phyloP scores from a whole-genome alignment of 1,140 invertebrate genomes.

The Coptotermes formosanus region DNA sequence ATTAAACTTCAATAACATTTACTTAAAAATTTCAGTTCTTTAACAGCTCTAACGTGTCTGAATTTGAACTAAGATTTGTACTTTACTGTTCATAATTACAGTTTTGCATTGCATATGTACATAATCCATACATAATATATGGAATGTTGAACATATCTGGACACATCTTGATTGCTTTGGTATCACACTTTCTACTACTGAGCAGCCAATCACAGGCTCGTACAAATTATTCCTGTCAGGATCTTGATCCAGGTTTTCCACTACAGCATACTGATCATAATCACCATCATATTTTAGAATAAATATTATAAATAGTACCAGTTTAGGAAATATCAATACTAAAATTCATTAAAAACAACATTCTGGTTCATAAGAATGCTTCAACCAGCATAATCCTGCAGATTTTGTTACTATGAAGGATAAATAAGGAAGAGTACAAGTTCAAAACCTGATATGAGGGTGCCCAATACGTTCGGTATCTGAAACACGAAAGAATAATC shows the following conservation, averaged over 20 bases:
- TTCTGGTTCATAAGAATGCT: not conserved
- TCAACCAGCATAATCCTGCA: not conserved
- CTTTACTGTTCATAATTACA: not conserved
- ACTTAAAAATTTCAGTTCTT: too few species aligned
- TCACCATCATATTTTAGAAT: not conserved
- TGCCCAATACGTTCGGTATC: constrained; percentile 71
- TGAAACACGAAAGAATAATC: constrained; percentile 39
- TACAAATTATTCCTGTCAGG: not conserved
- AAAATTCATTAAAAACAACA: not conserved
- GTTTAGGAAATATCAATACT: not conserved
- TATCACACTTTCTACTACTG: not conserved
- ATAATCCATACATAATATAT: not conserved
- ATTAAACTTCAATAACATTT: too few species aligned
- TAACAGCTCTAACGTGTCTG: not conserved
- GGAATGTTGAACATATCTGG: not conserved
- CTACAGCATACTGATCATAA: not conserved
- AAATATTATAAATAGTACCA: not conserved
- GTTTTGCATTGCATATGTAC: not conserved
- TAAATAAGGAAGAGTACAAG: constrained; percentile 68
- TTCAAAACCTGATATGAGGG: constrained; percentile 64
- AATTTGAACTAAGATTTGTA: constrained; percentile 2
- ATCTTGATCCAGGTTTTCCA: not conserved
- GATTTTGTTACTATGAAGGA: constrained; percentile 44
- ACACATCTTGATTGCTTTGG: not conserved
- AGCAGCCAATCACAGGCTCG: not conserved